phyloP scores from a whole-genome alignment of 2,888 invertebrate species.

The Gerris lacustris region DNA sequence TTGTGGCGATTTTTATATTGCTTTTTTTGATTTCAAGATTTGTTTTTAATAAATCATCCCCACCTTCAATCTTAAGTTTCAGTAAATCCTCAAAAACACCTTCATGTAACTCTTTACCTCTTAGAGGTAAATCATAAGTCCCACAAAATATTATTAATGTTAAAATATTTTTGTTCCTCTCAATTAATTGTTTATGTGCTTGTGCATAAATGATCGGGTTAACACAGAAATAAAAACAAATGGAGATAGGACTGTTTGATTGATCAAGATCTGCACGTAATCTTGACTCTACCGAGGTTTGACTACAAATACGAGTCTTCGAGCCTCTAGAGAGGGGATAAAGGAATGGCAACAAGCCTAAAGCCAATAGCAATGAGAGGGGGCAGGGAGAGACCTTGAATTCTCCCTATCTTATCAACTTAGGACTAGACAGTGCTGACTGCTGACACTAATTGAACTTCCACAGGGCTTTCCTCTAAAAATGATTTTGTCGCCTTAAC shows the following conservation, averaged over 20 bases:
- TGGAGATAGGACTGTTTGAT: too few relatives aligned
- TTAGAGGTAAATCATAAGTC: not conserved
- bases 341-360: too few relatives aligned
- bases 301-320: too few relatives aligned
- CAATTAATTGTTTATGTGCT: not conserved
- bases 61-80: not conserved
- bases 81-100: not conserved
- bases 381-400: too few relatives aligned
- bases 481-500: not conserved
- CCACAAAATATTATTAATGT: not conserved
- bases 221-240: too few relatives aligned
- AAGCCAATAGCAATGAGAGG: too few relatives aligned
- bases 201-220: too few relatives aligned
- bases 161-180: not conserved
- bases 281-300: too few relatives aligned
- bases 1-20: not conserved
- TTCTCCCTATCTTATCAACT: too few relatives aligned
- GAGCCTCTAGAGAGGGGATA: too few relatives aligned
- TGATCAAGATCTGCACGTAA: too few relatives aligned
- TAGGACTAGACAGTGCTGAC: too few relatives aligned
- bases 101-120: not conserved
- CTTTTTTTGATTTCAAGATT: not conserved
- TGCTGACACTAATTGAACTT: not conserved
- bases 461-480: not conserved
- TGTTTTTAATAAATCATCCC: not conserved